phyloP scores from a whole-genome alignment of 2,113 vertebrate species.

The Sorex fumeus region DNA sequence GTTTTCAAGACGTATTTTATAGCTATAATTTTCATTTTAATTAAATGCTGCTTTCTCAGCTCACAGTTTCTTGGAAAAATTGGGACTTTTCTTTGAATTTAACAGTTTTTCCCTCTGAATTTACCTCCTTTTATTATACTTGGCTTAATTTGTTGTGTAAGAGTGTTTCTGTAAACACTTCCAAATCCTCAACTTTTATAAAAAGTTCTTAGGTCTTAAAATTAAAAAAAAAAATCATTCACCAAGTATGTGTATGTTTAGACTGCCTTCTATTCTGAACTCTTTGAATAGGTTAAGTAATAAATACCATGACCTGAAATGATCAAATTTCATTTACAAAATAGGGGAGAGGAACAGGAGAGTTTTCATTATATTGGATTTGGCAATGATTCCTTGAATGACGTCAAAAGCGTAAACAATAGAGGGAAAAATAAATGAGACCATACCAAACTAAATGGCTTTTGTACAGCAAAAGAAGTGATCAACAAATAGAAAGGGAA shows the following conservation, averaged over 20 bases:
- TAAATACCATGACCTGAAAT: neutral
- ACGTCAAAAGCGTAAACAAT: too few relatives aligned
- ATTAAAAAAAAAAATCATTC: constrained; percentile 34
- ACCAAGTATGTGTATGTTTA: neutral
- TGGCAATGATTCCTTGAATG: too few relatives aligned
- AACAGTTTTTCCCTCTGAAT: constrained; percentile 13
- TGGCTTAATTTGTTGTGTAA: constrained; percentile 60
- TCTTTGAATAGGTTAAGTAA: constrained; percentile 13
- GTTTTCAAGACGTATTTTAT: neutral
- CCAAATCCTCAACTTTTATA: neutral
- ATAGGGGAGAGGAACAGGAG: too few relatives aligned
- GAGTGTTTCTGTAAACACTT: neutral
- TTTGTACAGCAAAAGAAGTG: too few relatives aligned
- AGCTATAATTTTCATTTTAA: neutral
- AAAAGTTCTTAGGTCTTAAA: constrained; percentile 51
- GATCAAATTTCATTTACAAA: neutral
- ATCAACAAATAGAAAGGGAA: too few relatives aligned
- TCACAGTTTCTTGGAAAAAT: constrained; percentile 29
- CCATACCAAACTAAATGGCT: too few relatives aligned
- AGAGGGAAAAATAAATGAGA: too few relatives aligned
- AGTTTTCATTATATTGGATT: too few relatives aligned
- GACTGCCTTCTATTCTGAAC: neutral
- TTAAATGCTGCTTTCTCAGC: neutral
- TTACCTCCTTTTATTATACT: neutral
- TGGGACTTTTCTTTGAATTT: constrained; percentile 30